Base-by-base conservation (phyloP, 2,888 invertebrate species). In the Labia minor region DNA sequence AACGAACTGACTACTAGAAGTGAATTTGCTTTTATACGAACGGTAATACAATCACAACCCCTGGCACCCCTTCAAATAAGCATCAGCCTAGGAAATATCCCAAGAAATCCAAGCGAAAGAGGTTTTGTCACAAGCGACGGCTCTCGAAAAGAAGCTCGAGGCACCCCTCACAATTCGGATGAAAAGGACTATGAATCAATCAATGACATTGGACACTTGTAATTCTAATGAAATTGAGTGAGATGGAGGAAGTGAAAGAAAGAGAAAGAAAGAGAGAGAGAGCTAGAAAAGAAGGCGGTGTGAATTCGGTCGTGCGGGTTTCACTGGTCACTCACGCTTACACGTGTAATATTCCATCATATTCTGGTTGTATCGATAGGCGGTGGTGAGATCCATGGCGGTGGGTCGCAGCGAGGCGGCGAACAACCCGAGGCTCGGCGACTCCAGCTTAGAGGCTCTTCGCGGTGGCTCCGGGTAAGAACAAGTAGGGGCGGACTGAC, bases 291-390 rank as follows among this genome's bases (percentile, higher is more conserved):
- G 26, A 26, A 26, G 26, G 4, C 26, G 26, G 8, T 26, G 3
- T 26, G 26, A n/a, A n/a, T n/a, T n/a, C n/a, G n/a, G n/a, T n/a
- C n/a, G n/a, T n/a, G n/a, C n/a, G 26, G 8, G 26, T 26, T 6
- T 26, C 26, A 26, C 26, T 26, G 26, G 26, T 3, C 26, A 26
- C 26, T 49, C 49, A 21, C n/a, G n/a, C 90, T 92, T 86, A 93
- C 93, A 95, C 79, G 95, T 95, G 78, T 95, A 95, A 82, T 95
- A 95, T 84, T 96, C 96, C 95, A 95, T 95, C 94, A 95, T 95
- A 80, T 94, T 95, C 77, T 95, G 94, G 81, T 95, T 95, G 84
- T 95, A 95, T 75, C 95, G 86, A 81, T 95, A 95, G 75, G 94
- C 93, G 76, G 93, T 93, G 77, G 92, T 90, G 75, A 95, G 85